Evolutionary conservation across 2,797 vertebrate species (phyloP), one percentile per base, ranked within the genome.

Genomic region (Leontopithecus rosalia): DNA sequence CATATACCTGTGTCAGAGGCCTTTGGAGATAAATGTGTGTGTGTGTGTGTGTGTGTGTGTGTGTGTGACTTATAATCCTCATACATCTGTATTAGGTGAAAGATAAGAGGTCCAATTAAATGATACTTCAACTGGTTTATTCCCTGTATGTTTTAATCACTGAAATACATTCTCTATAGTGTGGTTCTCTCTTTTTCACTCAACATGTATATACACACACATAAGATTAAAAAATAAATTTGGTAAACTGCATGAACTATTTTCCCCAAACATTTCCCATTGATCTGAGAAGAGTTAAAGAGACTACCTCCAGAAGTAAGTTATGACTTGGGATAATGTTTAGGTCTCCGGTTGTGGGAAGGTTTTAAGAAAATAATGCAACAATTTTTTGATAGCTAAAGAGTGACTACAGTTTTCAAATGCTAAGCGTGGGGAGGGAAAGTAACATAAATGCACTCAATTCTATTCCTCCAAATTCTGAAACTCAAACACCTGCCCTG

Each of bases 401-500:
- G 58, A 88, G 57, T 79, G 77, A 55, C 57, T 64, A 22, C 0
- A 43, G 14, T 55, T 76, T 82, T 94, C 58, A 55, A 91, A 46
- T n/a, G 48, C 4, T 83, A 88, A 92, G 57, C 41, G 9, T 41
- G 39, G 67, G 52, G 15, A 92, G 41, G 39, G 41, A 77, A 75
- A 81, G 10, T 43, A 94, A 81, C 10, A 83, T 7, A 94, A 92
- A 85, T 48, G 33, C 28, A 4, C 58, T 55, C 83, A 91, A 95
- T 85, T 79, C 67, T 81, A 28, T 79, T 81, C 58, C 75, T 64
- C 57, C 88, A 88, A 83, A 91, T 80, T 50, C 76, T 30, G 39
- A 75, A 95, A 80, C 46, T 61, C 52, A 87, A 88, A 90, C 55
- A 88, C 46, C 36, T 95, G 64, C 73, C 87, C 80, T 90, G 48